Percentiles rank a stretch among this genome's conserved stretches.
These are phyloP conservation scores for Atrichornis clamosus DNA, from an alignment of 2,113 vertebrate genomes.

Conservation along the genomic window DNA sequence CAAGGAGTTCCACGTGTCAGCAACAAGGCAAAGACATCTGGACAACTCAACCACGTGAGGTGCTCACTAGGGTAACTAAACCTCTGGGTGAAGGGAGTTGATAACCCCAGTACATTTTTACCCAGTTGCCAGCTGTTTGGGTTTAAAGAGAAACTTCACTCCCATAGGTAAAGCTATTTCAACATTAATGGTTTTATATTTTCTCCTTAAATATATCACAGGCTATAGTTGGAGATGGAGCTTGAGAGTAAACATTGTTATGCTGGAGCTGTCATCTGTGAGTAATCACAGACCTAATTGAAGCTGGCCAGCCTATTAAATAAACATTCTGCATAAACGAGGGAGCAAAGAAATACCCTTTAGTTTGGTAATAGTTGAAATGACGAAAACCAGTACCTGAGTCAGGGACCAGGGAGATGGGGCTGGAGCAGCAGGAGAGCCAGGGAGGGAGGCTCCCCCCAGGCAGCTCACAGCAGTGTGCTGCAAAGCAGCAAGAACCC, in stretches of 20 bases:
- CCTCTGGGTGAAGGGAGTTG: not conserved
- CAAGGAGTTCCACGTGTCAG: not conserved
- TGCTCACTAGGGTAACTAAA: not conserved
- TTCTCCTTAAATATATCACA: conserved; percentile 37
- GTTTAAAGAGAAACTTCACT: not conserved
- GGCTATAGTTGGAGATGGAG: conserved; percentile 20
- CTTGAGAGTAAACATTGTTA: conserved; percentile 50
- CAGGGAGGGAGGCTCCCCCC: not conserved
- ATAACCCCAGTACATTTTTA: not conserved
- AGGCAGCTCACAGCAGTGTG: not conserved
- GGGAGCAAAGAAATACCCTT: conserved; percentile 50
- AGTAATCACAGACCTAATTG: conserved; percentile 59
- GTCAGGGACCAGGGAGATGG: not conserved
- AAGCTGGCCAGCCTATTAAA: conserved; percentile 63
- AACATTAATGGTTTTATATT: conserved; percentile 1
- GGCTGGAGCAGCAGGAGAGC: not conserved
- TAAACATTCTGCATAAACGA: conserved; percentile 51
- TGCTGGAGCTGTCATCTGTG: conserved; percentile 54
- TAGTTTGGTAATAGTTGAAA: conserved; percentile 35
- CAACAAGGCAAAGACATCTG: not conserved
- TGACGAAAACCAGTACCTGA: not conserved
- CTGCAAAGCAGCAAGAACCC: not conserved
- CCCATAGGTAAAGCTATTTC: not conserved
- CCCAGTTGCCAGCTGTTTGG: not conserved
- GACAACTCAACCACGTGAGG: not conserved